phyloP scores from a whole-genome alignment of 2,113 vertebrate species.

The Bubo blakistoni region DNA sequence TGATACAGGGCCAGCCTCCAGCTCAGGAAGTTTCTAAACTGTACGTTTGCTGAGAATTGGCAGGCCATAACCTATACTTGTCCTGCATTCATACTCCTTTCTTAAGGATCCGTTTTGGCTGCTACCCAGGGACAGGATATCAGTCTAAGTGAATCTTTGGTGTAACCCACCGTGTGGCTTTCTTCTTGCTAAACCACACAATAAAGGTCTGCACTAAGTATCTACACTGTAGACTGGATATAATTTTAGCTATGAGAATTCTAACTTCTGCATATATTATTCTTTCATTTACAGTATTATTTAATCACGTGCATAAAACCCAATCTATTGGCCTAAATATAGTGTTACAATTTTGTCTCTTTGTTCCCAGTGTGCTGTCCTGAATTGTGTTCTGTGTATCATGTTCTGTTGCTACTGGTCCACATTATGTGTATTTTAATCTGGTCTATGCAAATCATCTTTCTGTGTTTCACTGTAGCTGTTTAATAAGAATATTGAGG shows the following conservation, averaged over 20 bases:
- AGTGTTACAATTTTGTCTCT: neutral
- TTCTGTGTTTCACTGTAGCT: neutral
- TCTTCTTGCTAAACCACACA: neutral
- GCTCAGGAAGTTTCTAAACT: neutral
- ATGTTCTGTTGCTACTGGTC: neutral
- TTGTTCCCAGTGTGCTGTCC: neutral
- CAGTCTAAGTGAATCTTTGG: neutral
- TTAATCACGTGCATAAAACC: neutral
- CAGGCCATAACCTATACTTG: neutral
- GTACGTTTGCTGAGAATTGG: neutral
- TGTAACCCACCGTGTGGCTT: neutral
- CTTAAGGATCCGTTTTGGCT: neutral
- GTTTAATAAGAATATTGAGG: neutral
- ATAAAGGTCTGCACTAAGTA: neutral
- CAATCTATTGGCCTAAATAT: neutral
- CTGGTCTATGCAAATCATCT: neutral
- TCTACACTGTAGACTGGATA: fast-evolving
- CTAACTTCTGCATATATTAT: neutral
- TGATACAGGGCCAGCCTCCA: neutral
- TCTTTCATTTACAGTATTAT: neutral
- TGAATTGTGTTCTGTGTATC: neutral
- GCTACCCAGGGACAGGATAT: neutral
- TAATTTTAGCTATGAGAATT: neutral
- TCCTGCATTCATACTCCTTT: neutral
- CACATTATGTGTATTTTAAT: neutral